A percentile compares a stretch with the other conserved stretches of the same genome.
phyloP scores from a whole-genome alignment of 37 sponge, comb jelly and placozoan genomes.

The Cliona cf. orientalis region DNA sequence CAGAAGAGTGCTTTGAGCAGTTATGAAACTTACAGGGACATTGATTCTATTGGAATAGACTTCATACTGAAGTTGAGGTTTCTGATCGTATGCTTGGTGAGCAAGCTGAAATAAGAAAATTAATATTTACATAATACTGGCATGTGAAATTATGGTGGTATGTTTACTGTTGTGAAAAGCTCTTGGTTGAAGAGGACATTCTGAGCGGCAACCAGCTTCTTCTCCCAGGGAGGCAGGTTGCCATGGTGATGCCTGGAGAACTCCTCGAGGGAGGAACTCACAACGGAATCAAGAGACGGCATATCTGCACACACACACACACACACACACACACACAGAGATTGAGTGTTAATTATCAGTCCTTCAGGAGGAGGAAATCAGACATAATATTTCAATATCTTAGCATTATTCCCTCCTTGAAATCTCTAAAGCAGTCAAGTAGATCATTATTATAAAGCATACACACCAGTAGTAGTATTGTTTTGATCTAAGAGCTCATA shows the following conservation, averaged over 20 bases:
- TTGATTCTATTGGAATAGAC: constrained; percentile 56
- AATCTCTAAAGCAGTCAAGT: background rate
- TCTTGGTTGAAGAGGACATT: constrained; percentile 82
- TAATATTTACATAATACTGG: background rate
- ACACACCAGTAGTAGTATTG: too few relatives aligned
- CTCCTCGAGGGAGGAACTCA: too few relatives aligned
- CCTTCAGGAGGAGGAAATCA: too few relatives aligned
- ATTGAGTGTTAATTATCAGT: background rate
- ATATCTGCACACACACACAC: too few relatives aligned
- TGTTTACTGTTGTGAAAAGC: constrained; percentile 57
- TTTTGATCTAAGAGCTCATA: too few relatives aligned
- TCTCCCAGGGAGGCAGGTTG: too few relatives aligned
- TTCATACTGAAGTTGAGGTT: constrained; percentile 36
- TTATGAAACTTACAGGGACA: constrained; percentile 63
- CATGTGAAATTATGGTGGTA: background rate
- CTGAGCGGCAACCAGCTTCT: constrained; percentile 59
- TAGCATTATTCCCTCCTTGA: too few relatives aligned
- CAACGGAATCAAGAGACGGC: too few relatives aligned
- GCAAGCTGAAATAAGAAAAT: constrained; percentile 44
- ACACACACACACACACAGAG: too few relatives aligned
- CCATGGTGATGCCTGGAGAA: too few relatives aligned
- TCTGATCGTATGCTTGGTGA: constrained; percentile 60
- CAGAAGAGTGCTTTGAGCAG: too few relatives aligned
- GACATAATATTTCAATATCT: background rate
- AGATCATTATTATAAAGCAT: background rate